phyloP scores from a whole-genome alignment of 2,113 vertebrate species.

The Syrrhaptes paradoxus region DNA sequence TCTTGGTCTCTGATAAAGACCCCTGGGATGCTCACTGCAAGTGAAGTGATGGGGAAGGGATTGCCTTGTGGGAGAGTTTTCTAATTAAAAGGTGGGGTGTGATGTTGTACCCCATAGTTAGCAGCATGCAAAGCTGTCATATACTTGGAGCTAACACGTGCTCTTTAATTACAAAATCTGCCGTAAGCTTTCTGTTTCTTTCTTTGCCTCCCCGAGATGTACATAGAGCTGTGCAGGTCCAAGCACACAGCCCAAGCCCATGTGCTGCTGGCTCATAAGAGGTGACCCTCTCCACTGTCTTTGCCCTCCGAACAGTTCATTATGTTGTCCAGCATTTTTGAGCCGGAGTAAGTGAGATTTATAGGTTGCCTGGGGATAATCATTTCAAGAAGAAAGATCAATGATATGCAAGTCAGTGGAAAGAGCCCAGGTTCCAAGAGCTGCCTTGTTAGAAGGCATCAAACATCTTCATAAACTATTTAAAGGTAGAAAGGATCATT shows the following conservation, averaged over 20 bases:
- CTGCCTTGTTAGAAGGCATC: conserved; percentile 27
- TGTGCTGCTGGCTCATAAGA: neutral
- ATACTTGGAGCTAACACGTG: neutral
- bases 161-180: neutral
- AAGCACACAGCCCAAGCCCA: neutral
- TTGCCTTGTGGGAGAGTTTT: neutral
- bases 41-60: neutral
- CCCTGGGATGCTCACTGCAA: neutral
- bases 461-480: conserved; percentile 62
- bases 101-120: neutral
- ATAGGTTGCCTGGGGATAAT: conserved; percentile 42
- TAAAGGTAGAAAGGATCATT: conserved; percentile 54
- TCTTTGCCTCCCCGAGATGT: neutral
- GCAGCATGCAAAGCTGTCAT: neutral
- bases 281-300: conserved; percentile 15
- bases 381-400: conserved; percentile 51
- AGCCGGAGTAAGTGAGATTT: conserved; percentile 45
- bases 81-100: neutral
- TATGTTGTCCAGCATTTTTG: conserved; percentile 24
- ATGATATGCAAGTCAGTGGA: conserved; percentile 11
- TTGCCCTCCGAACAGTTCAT: conserved; percentile 15
- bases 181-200: neutral
- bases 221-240: neutral
- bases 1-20: neutral
- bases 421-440: conserved; percentile 13